These are phyloP conservation scores for Pectinophora gossypiella DNA, from an alignment of 1,140 invertebrate species.

Conservation along the genomic window DNA sequence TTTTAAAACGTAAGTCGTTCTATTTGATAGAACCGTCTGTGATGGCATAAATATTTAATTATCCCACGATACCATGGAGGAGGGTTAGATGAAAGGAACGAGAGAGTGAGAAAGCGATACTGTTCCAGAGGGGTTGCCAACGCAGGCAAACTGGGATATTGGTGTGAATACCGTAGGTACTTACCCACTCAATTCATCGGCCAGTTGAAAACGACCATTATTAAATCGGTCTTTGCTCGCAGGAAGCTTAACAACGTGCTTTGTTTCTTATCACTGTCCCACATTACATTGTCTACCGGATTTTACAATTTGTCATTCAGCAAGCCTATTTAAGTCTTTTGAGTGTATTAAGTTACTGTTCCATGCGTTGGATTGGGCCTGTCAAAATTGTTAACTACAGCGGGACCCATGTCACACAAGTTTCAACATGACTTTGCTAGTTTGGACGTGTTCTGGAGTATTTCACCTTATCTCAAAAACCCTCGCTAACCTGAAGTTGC, in stretches of 20 bases:
- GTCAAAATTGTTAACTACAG: slow-evolving; percentile 2
- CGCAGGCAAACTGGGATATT: slow-evolving; percentile 51
- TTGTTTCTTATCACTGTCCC: neutral
- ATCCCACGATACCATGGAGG: slow-evolving; percentile 55
- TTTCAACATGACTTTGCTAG: slow-evolving; percentile 17
- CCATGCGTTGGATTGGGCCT: neutral
- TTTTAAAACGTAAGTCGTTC: too few relatives aligned
- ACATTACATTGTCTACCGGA: too few relatives aligned
- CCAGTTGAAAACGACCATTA: neutral
- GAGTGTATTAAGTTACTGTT: too few relatives aligned
- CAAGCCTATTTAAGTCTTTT: too few relatives aligned
- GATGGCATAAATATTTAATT: slow-evolving; percentile 73
- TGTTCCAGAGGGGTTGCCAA: slow-evolving; percentile 54
- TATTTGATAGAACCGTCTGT: slow-evolving; percentile 22
- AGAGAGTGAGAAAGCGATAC: slow-evolving; percentile 34
- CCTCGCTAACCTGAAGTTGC: too few relatives aligned
- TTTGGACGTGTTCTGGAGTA: neutral
- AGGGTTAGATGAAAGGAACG: slow-evolving; percentile 47
- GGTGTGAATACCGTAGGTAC: slow-evolving; percentile 31
- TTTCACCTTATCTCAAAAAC: neutral
- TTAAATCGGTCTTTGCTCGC: neutral
- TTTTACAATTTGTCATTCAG: neutral
- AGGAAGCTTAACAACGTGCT: neutral
- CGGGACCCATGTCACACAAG: slow-evolving; percentile 16
- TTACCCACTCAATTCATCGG: neutral